Percentiles rank a stretch among this genome's conserved stretches.
Conservation (phyloP, 2,113 vertebrate genomes). For the Echinops telfairi region DNA sequence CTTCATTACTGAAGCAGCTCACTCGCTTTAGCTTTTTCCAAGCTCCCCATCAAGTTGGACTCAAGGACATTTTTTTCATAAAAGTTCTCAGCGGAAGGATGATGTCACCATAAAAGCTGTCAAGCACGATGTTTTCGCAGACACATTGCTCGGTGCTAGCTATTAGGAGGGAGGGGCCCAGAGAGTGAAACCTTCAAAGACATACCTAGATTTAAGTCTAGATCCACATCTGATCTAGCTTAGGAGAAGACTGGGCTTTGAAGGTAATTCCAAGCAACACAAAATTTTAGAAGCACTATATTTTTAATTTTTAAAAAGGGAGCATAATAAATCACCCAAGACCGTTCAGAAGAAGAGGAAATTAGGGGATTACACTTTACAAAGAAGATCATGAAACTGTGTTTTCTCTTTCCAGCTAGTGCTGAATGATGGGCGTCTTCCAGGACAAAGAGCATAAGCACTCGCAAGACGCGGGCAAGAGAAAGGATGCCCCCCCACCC, state of each 20-base stretch:
- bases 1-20: constrained; percentile 76
- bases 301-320: no score
- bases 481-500: no score
- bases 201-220: constrained; percentile 14
- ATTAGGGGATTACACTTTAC: background rate
- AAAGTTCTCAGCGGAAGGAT: constrained; percentile 40
- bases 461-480: no score
- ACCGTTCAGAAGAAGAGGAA: constrained; percentile 32
- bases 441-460: no score
- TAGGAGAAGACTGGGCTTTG: constrained; percentile 16
- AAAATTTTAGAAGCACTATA: constrained; percentile 27
- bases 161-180: background rate
- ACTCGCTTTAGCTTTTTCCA: constrained; percentile 60
- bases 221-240: constrained; percentile 32
- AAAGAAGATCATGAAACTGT: no score
- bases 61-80: constrained; percentile 70
- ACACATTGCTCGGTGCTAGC: background rate
- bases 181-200: constrained; percentile 38
- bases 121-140: background rate
- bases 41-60: constrained; percentile 66
- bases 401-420: no score
- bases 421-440: no score
- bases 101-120: constrained; percentile 60
- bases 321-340: constrained; percentile 11
- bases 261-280: background rate